Base-by-base conservation (phyloP, 2,797 vertebrate genomes). In the Sebastes ruberrimus region DNA sequence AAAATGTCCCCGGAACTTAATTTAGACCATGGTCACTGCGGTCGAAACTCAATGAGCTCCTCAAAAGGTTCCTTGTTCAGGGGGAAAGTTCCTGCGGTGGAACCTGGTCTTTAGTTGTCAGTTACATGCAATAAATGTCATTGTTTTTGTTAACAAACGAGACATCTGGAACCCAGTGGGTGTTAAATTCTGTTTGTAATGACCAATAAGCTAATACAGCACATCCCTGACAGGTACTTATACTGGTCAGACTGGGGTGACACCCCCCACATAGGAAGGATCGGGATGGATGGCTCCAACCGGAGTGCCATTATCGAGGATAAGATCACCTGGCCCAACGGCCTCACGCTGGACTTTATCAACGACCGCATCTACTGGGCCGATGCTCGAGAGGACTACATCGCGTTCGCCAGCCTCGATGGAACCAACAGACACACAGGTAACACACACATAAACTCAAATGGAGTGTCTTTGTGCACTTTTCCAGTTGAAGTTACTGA, bases 221-320 rank as follows among this genome's bases (percentile, higher is more conserved):
- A 18, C 14, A 2, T 74, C 60, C 66, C 63, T 57, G 63, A 35
- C 92, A 99, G 99, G 77, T 99, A 98, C 92, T 90, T 99, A 7
- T 99, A 99, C 95, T 99, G 99, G 99, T 99, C 99, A 0, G 99
- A 99, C 93, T 99, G 98, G 99, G 99, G 99, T 0, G 99, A 99
- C 89, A 97, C 92, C 85, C 98, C 99, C 0, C 96, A 99, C 85
- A 99, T 99, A 0, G 99, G 99, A 20, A 97, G 98, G 84, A 97
- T 99, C 0, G 99, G 99, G 82, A 99, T 99, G 99, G 99, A 99
- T 1, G 97, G 98, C 71, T 97, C 95, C 73, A 96, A 98, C 94
- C 95, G 98, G 85, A 97, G 96, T 0, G 93, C 97, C 80, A 97
- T 99, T 1, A 95, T 99, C 2, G 96, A 99, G 87, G 97, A 97